Base-by-base conservation (phyloP, 2,888 invertebrate genomes). In the Linnaemya tessellans region DNA sequence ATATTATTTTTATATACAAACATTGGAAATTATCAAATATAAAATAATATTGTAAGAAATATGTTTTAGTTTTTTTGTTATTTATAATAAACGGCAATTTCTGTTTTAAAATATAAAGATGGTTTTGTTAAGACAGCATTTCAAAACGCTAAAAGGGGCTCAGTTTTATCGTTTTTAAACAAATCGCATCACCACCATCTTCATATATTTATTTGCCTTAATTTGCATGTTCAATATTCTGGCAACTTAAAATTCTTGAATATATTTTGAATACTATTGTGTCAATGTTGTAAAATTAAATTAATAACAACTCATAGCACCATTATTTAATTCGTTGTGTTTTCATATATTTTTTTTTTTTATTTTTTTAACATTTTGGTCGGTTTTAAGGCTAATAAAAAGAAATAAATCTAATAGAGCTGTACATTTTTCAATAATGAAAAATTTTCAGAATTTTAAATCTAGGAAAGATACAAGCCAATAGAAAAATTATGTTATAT, bases 81-180 rank as follows among this genome's bases (percentile, higher is more conserved):
- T n/a, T n/a, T n/a, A n/a, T n/a, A n/a, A n/a, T n/a, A n/a, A n/a
- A n/a, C n/a, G n/a, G 30, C 30, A 5, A 2, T 30, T 10, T 0
- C 7, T 8, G 2, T 22, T 65, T 30, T 49, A 0, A 43, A 1
- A 38, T 22, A 9, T 54, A 43, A 64, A 73, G 86, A 77, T 64
- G 51, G 79, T 71, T 79, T 70, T 3, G 51, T 60, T 79, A 84
- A 83, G 82, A 18, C 60, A 81, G 58, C 70, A 78, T 80, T 87
- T 87, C 84, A 89, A 90, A 88, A 89, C 91, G 91, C 91, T 90
- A 91, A 71, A 92, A 91, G 89, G 92, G 92, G 92, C 92, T 92
- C 92, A 87, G 82, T 90, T 91, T 91, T 90, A 91, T 91, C 92
- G 90, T 87, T 88, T 90, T 41, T 0, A 38, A 89, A 49, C 67